These are phyloP conservation scores for Synanthedon myopaeformis DNA, from an alignment of 2,888 invertebrate species.

Conservation along the genomic window DNA sequence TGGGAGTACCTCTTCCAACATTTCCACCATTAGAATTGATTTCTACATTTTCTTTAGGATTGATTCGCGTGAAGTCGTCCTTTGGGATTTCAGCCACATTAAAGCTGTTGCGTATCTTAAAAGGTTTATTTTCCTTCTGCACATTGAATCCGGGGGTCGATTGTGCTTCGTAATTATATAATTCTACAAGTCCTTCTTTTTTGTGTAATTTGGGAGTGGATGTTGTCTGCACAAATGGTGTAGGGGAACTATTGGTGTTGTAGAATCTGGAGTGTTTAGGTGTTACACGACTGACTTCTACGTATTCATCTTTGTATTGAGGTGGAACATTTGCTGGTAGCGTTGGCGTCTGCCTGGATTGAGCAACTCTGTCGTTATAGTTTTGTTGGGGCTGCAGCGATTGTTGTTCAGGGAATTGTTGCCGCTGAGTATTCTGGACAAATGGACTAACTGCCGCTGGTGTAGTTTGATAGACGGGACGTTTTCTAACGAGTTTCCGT, in stretches of 20 bases:
- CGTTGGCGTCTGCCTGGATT: conserved; percentile 23
- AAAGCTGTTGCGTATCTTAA: conserved; percentile 49
- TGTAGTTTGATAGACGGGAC: conserved; percentile 37
- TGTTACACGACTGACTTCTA: conserved; percentile 56
- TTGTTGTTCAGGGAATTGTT: conserved; percentile 5
- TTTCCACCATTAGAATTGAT: conserved; percentile 11
- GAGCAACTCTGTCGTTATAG: conserved; percentile 26
- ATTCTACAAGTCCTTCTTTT: conserved; percentile 54
- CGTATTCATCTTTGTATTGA: conserved; percentile 55
- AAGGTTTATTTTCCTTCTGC: conserved; percentile 39
- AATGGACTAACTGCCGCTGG: conserved; percentile 33
- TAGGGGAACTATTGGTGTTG: conserved; percentile 31
- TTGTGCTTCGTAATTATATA: conserved; percentile 57
- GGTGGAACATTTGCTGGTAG: conserved; percentile 42
- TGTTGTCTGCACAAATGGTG: conserved; percentile 29
- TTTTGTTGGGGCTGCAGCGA: conserved; percentile 9
- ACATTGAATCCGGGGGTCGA: conserved; percentile 36
- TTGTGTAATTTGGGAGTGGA: conserved; percentile 32
- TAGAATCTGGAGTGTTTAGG: conserved; percentile 45
- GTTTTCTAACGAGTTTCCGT: conserved; percentile 52
- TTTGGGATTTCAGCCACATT: conserved; percentile 35
- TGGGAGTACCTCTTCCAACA: conserved; percentile 20
- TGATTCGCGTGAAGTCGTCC: conserved; percentile 39
- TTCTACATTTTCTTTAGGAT: conserved; percentile 21
- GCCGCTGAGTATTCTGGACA: conserved; percentile 11